Evolutionary conservation across 2,113 vertebrate genomes (phyloP).

Genomic region (Oriolus oriolus): DNA sequence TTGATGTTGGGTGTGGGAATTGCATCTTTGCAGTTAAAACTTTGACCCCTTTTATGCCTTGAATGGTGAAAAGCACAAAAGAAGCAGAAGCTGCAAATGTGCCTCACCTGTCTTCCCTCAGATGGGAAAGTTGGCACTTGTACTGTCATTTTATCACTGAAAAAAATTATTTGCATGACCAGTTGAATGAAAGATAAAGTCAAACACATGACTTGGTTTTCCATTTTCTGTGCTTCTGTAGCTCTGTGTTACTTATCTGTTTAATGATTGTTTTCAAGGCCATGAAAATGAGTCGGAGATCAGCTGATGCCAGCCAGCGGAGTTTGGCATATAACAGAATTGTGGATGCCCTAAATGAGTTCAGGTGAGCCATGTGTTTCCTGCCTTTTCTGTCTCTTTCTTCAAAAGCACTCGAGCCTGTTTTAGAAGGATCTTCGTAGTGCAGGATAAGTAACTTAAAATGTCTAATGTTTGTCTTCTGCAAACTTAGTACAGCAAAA

Average conservation of each 20-base stretch:
- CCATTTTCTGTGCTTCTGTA: slow-evolving; percentile 16
- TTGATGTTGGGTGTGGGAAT: not conserved
- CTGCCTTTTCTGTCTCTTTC: not conserved
- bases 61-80: not conserved
- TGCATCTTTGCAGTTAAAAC: not conserved
- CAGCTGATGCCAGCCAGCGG: slow-evolving; percentile 91
- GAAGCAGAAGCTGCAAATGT: not conserved
- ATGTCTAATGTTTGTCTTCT: not conserved
- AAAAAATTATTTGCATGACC: slow-evolving; percentile 1
- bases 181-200: slow-evolving; percentile 13
- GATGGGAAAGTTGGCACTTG: not conserved
- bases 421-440: not conserved
- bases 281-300: slow-evolving; percentile 96
- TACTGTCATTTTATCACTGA: not conserved
- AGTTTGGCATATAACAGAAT: slow-evolving; percentile 93
- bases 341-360: slow-evolving; percentile 95
- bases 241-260: slow-evolving; percentile 49
- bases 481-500: not conserved
- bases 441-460: not conserved
- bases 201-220: slow-evolving; percentile 57
- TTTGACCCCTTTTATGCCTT: slow-evolving; percentile 1
- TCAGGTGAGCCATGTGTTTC: slow-evolving; percentile 78
- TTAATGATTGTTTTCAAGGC: slow-evolving; percentile 83
- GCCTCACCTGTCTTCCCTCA: not conserved
- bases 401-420: not conserved